These are phyloP conservation scores for Echinops telfairi DNA, from an alignment of 2,113 vertebrate genomes.

Conservation along the genomic window DNA sequence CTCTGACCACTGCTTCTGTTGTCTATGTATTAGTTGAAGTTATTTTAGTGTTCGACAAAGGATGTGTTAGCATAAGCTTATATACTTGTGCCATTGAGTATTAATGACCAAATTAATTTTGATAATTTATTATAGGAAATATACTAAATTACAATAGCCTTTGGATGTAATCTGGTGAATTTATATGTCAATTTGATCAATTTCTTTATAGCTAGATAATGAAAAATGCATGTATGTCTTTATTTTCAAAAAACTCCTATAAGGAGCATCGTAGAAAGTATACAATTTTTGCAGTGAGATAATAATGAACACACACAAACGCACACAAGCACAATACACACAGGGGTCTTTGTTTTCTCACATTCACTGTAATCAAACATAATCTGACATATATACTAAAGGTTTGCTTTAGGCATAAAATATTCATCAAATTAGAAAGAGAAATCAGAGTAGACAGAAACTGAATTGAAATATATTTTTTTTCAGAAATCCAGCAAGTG, in stretches of 20 bases:
- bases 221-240: background rate
- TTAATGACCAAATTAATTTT: slow-evolving; percentile 19
- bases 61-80: background rate
- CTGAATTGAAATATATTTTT: background rate
- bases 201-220: background rate
- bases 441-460: background rate
- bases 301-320: background rate
- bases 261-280: background rate
- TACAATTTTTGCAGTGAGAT: background rate
- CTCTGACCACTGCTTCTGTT: background rate
- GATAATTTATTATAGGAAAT: background rate
- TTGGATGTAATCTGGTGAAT: background rate
- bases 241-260: background rate
- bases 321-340: background rate
- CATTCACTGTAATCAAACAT: background rate
- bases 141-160: background rate
- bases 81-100: background rate
- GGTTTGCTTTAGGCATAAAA: background rate
- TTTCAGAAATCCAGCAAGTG: background rate
- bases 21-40: background rate
- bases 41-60: background rate
- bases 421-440: background rate
- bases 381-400: background rate
- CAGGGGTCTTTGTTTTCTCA: background rate
- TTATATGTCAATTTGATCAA: background rate